Conservation (phyloP, 2,113 vertebrate genomes). For the Pseudopipra pipra region DNA sequence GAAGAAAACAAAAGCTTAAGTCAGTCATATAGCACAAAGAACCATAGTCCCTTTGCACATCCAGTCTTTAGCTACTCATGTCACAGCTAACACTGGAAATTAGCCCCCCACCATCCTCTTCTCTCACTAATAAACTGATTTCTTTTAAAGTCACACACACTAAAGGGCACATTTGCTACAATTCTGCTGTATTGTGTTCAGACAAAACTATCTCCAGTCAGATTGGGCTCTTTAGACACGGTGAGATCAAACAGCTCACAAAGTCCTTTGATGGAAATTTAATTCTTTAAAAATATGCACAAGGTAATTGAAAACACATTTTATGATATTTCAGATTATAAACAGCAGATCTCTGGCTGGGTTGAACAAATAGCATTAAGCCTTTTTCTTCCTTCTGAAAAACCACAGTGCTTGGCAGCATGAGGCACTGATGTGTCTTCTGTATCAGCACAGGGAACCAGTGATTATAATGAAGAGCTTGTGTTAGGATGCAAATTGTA, state of each 20-base stretch:
- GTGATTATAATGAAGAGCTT: not conserved
- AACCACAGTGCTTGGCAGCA: slow-evolving; percentile 32
- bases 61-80: not conserved
- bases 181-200: not conserved
- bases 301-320: slow-evolving; percentile 73
- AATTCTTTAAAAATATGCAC: slow-evolving; percentile 74
- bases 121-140: not conserved
- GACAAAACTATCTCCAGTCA: slow-evolving; percentile 44
- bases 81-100: slow-evolving; percentile 3
- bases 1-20: not conserved
- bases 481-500: not conserved
- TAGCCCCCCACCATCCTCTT: not conserved
- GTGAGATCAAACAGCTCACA: slow-evolving; percentile 65
- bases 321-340: slow-evolving; percentile 60
- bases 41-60: not conserved
- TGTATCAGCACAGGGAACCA: not conserved
- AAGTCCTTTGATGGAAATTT: slow-evolving; percentile 74
- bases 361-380: slow-evolving; percentile 59
- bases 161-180: slow-evolving; percentile 29
- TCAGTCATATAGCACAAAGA: not conserved
- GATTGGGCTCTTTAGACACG: slow-evolving; percentile 55
- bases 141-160: slow-evolving; percentile 3
- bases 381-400: slow-evolving; percentile 51
- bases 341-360: slow-evolving; percentile 53
- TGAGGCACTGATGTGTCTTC: not conserved